These are phyloP conservation scores for Druceiella hillmani DNA, from an alignment of 2,888 invertebrate genomes.

Conservation along the genomic window DNA sequence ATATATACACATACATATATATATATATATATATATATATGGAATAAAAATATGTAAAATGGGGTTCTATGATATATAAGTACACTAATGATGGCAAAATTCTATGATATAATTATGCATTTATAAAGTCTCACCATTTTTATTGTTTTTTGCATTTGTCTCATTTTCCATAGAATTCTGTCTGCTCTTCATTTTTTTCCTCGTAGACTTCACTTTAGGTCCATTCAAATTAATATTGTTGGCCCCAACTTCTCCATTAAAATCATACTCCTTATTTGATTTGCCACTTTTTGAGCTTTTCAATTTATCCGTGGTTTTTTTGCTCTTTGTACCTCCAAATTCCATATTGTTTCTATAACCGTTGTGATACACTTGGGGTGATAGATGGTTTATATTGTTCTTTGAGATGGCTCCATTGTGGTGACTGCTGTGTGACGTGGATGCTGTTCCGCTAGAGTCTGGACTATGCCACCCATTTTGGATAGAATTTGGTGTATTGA, in stretches of 20 bases:
- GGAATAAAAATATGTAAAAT: no score
- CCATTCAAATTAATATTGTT: slow-evolving; percentile 45
- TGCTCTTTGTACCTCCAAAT: background rate
- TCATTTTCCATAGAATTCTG: slow-evolving; percentile 38
- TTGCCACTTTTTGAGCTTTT: slow-evolving; percentile 28
- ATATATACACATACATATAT: no score
- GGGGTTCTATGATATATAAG: no score
- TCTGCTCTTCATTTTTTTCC: slow-evolving; percentile 32
- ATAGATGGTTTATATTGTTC: slow-evolving; percentile 31
- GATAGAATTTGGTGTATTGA: slow-evolving; percentile 48
- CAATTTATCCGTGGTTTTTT: slow-evolving; percentile 32
- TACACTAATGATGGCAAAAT: no score
- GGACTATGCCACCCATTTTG: slow-evolving; percentile 55
- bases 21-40: no score
- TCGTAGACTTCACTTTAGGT: slow-evolving; percentile 38
- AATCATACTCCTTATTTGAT: slow-evolving; percentile 32
- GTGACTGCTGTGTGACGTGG: slow-evolving; percentile 32
- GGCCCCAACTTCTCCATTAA: slow-evolving; percentile 44
- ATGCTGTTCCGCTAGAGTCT: slow-evolving; percentile 27
- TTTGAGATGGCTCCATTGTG: slow-evolving; percentile 47
- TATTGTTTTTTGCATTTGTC: no score
- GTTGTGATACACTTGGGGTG: slow-evolving; percentile 33
- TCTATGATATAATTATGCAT: no score
- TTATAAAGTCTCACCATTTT: no score
- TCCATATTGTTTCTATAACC: background rate